phyloP scores from a whole-genome alignment of 1,140 invertebrate genomes.

The Parapsyche elsis region DNA sequence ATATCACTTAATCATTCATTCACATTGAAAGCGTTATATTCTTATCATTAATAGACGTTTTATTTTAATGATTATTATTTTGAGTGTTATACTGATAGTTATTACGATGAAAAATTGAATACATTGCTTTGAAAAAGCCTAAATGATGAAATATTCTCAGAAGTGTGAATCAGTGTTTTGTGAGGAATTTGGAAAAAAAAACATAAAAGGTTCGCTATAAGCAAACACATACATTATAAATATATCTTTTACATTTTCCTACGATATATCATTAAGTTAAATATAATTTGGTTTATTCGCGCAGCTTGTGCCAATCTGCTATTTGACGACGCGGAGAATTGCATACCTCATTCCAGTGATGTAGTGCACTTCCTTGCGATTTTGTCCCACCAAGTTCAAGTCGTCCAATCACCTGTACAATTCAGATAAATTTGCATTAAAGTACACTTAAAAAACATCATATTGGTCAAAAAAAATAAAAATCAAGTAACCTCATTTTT shows the following conservation, averaged over 20 bases:
- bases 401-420: slow-evolving; percentile 87
- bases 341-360: slow-evolving; percentile 97
- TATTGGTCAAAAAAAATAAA: slow-evolving; percentile 23
- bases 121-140: slow-evolving; percentile 17
- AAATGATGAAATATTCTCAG: slow-evolving; percentile 31
- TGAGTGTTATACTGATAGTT: not conserved
- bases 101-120: slow-evolving; percentile 6
- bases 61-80: slow-evolving; percentile 8
- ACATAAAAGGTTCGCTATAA: slow-evolving; percentile 38
- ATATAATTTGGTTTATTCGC: slow-evolving; percentile 71
- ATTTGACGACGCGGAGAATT: slow-evolving; percentile 96
- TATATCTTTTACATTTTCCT: slow-evolving; percentile 27
- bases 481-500: slow-evolving; percentile 88
- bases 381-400: slow-evolving; percentile 88
- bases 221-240: slow-evolving; percentile 25
- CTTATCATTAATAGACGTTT: not conserved
- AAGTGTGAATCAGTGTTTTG: not conserved
- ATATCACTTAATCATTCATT: slow-evolving; percentile 1
- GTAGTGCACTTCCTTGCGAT: slow-evolving; percentile 81
- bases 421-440: slow-evolving; percentile 9
- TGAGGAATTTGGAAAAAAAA: not conserved
- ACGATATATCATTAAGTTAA: slow-evolving; percentile 24
- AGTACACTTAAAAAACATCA: slow-evolving; percentile 12
- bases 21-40: slow-evolving; percentile 22
- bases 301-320: slow-evolving; percentile 97